Base-by-base conservation (phyloP, 2,113 vertebrate species). In the Piprites chloris region DNA sequence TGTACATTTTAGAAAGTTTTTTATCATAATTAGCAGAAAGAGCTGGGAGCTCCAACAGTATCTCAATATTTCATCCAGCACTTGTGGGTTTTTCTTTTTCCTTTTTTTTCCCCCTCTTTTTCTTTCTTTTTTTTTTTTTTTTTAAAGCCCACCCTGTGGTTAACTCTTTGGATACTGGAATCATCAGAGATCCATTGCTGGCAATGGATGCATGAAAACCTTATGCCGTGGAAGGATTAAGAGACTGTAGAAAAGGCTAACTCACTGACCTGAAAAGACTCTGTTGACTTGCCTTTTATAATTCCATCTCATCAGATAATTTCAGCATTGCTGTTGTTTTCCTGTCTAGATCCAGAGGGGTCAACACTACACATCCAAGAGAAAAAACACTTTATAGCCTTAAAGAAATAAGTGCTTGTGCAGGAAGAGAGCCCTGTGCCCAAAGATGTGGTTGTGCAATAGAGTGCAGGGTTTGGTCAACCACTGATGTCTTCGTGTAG, bases 11-110 rank as follows among this genome's bases (percentile, higher is more conserved):
- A 79, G 69, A 82, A 84, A 65, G 58, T 84, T 91, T 67, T 94
- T 96, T 91, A 92, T 96, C 87, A 73, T 94, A 93, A 94, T 95
- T 90, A 80, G 75, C 86, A 91, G 85, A 86, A 88, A 90, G 82
- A 94, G 63, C 56, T 77, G 46, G 74, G 32, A 80, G 85, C 76
- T 88, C 86, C 87, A 65, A 53, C 39, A 74, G 16, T 81, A 79
- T 79, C 85, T 75, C 89, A 71, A 3, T 95, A 47, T 30, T 88
- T 95, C 73, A 94, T 76, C 42, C 78, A 69, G 62, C 69, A 72
- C 66, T 80, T 93, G 80, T 82, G 56, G 35, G 1, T 30, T 90
- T 95, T 91, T 62, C 33, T 73, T 90, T 69, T 77, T 35, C 3
- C 9, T 28, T 50, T 37, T 35, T 52, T 76, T 35, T 16, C 3